Conservation (phyloP, 2,797 vertebrate species). For the Clarias laeviceps region DNA sequence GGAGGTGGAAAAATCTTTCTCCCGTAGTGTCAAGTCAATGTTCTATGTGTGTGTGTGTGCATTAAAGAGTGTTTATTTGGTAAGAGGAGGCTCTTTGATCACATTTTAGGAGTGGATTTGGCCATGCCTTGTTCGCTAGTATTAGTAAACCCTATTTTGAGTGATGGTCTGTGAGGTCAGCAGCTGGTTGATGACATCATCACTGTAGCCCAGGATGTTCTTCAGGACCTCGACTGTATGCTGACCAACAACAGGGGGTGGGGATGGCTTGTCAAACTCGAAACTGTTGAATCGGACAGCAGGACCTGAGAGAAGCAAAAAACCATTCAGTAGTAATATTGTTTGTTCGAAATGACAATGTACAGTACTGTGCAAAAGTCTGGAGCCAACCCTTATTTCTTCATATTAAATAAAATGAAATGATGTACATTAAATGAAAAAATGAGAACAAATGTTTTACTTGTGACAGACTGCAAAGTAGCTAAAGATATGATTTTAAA, state of each 20-base stretch:
- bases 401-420: too few species aligned
- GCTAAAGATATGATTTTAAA: too few species aligned
- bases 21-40: not conserved
- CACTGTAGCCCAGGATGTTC: slow-evolving; percentile 72
- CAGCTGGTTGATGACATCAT: slow-evolving; percentile 72
- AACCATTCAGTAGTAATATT: not conserved
- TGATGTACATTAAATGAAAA: too few species aligned
- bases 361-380: too few species aligned
- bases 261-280: slow-evolving; percentile 66
- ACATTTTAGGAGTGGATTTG: not conserved
- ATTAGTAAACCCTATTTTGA: slow-evolving; percentile 75
- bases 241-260: slow-evolving; percentile 82
- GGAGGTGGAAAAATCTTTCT: slow-evolving; percentile 42
- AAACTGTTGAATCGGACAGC: slow-evolving; percentile 83
- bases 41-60: not conserved
- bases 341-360: not conserved
- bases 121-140: slow-evolving; percentile 20
- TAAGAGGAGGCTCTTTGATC: slow-evolving; percentile 6
- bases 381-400: too few species aligned
- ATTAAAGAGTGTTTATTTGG: slow-evolving; percentile 8
- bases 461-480: too few species aligned
- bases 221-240: slow-evolving; percentile 80
- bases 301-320: slow-evolving; percentile 70
- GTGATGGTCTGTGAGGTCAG: slow-evolving; percentile 68
- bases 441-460: too few species aligned